Evolutionary conservation across 2,797 vertebrate species (phyloP).

Genomic region (Bufotes viridis): DNA sequence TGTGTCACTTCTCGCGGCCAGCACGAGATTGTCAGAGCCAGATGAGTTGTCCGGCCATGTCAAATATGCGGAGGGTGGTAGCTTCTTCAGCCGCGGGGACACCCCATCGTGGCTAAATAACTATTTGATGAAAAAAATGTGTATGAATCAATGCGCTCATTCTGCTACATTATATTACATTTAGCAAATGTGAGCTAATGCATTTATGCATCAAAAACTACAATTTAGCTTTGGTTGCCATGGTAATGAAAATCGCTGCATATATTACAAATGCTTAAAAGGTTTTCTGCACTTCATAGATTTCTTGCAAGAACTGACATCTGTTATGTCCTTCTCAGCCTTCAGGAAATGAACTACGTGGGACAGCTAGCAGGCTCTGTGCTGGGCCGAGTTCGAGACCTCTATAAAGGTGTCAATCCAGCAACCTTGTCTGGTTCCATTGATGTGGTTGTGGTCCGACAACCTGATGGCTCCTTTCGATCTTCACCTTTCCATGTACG

Average conservation of each 20-base stretch:
- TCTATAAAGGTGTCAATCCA: slow-evolving; percentile 90
- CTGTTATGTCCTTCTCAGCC: slow-evolving; percentile 17
- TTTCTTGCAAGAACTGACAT: not conserved
- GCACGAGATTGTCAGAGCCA: too few relatives aligned
- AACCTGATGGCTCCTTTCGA: slow-evolving; percentile 87
- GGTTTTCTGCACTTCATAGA: not conserved
- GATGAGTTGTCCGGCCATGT: too few relatives aligned
- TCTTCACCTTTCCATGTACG: slow-evolving; percentile 96
- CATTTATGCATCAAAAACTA: too few relatives aligned
- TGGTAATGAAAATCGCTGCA: not conserved
- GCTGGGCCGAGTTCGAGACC: slow-evolving; percentile 88
- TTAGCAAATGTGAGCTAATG: too few relatives aligned
- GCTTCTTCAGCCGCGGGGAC: too few relatives aligned
- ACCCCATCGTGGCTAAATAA: too few relatives aligned
- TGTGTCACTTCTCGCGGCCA: too few relatives aligned
- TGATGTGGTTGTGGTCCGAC: slow-evolving; percentile 90
- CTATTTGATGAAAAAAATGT: too few relatives aligned
- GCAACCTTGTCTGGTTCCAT: slow-evolving; percentile 91
- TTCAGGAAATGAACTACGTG: slow-evolving; percentile 92
- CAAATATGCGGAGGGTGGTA: too few relatives aligned
- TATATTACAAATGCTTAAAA: not conserved
- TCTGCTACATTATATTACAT: too few relatives aligned
- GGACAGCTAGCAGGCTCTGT: slow-evolving; percentile 91
- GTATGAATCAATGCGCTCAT: too few relatives aligned
- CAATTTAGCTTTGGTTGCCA: not conserved